Evolutionary conservation across 1,140 invertebrate genomes (phyloP).

Genomic region (Diorhabda carinulata): DNA sequence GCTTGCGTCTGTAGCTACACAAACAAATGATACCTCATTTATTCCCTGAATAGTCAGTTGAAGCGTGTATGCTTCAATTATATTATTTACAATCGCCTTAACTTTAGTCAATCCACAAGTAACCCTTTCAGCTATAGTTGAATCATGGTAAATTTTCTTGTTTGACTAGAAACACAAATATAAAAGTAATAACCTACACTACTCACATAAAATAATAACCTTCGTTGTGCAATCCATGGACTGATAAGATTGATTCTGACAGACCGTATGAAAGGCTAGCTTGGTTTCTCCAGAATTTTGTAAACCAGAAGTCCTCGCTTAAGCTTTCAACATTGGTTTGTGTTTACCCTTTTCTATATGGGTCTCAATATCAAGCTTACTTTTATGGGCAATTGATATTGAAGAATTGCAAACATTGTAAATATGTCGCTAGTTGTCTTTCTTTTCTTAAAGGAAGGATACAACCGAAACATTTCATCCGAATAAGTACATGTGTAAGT

Average conservation of each 20-base stretch:
- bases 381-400: too few species aligned
- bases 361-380: neutral
- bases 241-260: neutral
- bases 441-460: too few species aligned
- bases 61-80: too few species aligned
- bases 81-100: too few species aligned
- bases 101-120: too few species aligned
- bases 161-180: neutral
- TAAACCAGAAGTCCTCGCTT: neutral
- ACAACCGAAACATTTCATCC: too few species aligned
- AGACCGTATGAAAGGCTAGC: neutral
- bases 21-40: too few species aligned
- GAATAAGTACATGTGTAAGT: too few species aligned
- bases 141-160: neutral
- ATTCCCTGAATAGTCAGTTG: too few species aligned
- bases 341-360: neutral
- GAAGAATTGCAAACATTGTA: too few species aligned
- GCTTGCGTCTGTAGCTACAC: too few species aligned
- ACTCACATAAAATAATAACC: neutral
- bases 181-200: neutral
- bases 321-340: neutral
- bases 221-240: neutral
- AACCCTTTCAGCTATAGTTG: neutral
- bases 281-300: neutral
- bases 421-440: too few species aligned